These are phyloP conservation scores for Nothobranchius kuhntae DNA, from an alignment of 2,113 vertebrate species.

Conservation along the genomic window DNA sequence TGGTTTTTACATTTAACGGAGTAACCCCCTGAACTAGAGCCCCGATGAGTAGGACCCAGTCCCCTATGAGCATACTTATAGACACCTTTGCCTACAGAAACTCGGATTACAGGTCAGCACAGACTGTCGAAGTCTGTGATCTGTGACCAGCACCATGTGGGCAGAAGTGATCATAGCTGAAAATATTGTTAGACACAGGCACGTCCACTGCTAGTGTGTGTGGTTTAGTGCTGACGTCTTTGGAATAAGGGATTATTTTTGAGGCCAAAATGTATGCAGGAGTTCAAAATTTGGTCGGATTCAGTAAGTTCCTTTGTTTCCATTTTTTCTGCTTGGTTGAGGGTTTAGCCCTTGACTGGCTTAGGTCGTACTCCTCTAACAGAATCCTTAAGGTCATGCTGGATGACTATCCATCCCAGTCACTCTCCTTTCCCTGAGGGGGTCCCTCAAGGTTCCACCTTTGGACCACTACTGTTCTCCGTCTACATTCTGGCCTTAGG, in stretches of 20 bases:
- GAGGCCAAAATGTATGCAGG: conserved; percentile 5
- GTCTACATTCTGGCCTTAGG: no score
- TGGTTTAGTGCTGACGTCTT: conserved; percentile 38
- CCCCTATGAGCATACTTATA: conserved; percentile 37
- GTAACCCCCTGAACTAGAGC: conserved; percentile 21
- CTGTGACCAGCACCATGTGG: conserved; percentile 41
- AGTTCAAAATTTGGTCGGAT: conserved; percentile 7
- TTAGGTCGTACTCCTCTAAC: no score
- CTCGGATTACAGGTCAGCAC: conserved; percentile 56
- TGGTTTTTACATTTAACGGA: conserved; percentile 19
- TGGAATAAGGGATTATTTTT: background rate
- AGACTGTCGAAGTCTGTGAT: conserved; percentile 52
- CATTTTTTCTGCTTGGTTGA: no score
- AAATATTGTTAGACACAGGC: conserved; percentile 5
- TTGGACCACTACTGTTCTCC: no score
- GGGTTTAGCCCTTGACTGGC: no score
- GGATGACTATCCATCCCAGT: no score
- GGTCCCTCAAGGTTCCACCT: no score
- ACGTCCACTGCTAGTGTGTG: background rate
- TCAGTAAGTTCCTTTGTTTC: no score
- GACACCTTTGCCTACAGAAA: conserved; percentile 14
- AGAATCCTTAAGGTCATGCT: no score
- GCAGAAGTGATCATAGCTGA: conserved; percentile 25
- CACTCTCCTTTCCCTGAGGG: no score
- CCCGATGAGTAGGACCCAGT: conserved; percentile 19